Conservation (phyloP, 2,888 invertebrate species). For the Euplagia quadripunctaria region DNA sequence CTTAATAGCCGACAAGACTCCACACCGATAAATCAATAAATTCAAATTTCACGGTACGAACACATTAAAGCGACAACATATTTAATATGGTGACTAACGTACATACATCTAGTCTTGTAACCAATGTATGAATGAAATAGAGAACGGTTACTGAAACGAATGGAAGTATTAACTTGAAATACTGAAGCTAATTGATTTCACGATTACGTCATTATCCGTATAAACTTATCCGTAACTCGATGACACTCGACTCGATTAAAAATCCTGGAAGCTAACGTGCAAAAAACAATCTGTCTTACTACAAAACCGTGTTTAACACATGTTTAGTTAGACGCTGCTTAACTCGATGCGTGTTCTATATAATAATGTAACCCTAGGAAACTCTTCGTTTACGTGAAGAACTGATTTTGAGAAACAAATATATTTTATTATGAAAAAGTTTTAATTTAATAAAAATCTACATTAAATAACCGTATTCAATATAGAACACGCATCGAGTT, state of each 20-base stretch:
- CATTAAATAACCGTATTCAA: too few species aligned
- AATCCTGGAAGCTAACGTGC: background rate
- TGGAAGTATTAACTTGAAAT: background rate
- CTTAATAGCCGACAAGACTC: background rate
- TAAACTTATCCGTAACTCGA: background rate
- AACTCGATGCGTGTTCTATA: too few species aligned
- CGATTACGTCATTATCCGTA: background rate
- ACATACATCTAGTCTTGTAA: background rate
- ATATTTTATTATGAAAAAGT: too few species aligned
- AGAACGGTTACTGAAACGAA: background rate
- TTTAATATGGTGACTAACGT: background rate
- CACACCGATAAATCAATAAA: background rate
- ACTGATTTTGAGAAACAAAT: too few species aligned
- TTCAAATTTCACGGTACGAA: background rate
- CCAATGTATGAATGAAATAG: background rate
- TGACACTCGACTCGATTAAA: background rate
- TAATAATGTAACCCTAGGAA: too few species aligned
- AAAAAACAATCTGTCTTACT: too few species aligned
- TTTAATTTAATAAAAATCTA: too few species aligned
- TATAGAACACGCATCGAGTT: too few species aligned
- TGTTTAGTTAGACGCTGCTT: too few species aligned
- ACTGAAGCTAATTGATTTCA: background rate
- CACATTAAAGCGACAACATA: background rate
- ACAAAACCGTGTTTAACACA: too few species aligned
- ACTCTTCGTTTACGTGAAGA: too few species aligned